Base-by-base conservation (phyloP, 2,113 vertebrate genomes). In the Tapirus terrestris region DNA sequence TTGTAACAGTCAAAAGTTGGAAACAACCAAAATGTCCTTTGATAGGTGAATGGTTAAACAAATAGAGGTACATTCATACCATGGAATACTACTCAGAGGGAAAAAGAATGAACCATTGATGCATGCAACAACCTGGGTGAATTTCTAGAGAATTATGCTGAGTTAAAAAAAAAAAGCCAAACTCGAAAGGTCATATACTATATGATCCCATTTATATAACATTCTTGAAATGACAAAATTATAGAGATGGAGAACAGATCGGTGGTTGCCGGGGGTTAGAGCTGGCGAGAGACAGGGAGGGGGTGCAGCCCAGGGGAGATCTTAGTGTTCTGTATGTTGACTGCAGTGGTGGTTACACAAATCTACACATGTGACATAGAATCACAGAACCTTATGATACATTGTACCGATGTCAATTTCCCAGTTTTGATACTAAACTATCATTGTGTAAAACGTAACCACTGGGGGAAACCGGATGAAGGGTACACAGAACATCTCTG, bases 31-130 rank as follows among this genome's bases (percentile, higher is more conserved):
- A 53, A 23, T 0, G 5, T 6, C 79, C 79, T 61, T 65, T 18
- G 8, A 0, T 6, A 7, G 8, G 53, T 4, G 45, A 20, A 23
- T 23, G 12, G 33, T 31, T 10, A 6, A 8, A 43, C 17, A 56
- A 2, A 21, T 12, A 16, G 39, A 0, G 39, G 16, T 5, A 2
- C 21, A 0, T 31, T 27, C 43, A 12, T 0, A 4, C 33, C 5
- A 0, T 6, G n/a, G 56, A 60, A 27, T 1, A 23, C 14, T 11
- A 4, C 17, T 6, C 21, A 11, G 85, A 23, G 45, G 23, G 2
- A 4, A 31, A 61, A 83, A 14, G 77, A 25, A 51, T 2, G 17
- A 27, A 0, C 45, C 27, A 0, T 1, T 2, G 48, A 11, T 27
- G 36, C 16, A 20, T 0, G 0, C 56, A 43, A 7, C 1, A 0